Percentiles rank a stretch among this genome's conserved stretches.
Evolutionary conservation across 2,113 vertebrate genomes (phyloP).

Genomic region (Menura novaehollandiae): DNA sequence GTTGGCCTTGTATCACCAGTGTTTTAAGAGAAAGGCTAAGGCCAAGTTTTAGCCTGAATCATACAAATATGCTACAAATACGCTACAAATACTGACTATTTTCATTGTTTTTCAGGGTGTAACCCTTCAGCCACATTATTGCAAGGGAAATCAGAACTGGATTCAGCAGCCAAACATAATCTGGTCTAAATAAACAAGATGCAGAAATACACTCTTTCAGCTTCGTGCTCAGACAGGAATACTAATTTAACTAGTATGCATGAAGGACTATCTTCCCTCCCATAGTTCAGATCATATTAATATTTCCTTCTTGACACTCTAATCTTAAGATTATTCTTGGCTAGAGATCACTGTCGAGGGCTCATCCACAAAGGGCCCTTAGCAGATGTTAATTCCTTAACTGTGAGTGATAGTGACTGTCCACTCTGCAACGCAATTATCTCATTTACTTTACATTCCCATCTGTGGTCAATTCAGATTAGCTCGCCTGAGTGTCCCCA

Average conservation of each 20-base stretch:
- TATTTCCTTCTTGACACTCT: neutral
- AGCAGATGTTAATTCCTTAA: conserved; percentile 52
- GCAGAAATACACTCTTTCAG: neutral
- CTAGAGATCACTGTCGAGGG: neutral
- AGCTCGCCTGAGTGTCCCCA: conserved; percentile 59
- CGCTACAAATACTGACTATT: neutral
- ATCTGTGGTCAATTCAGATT: conserved; percentile 61
- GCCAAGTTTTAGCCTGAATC: neutral
- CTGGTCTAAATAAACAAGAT: conserved; percentile 4
- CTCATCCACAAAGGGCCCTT: neutral
- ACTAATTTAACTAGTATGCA: neutral
- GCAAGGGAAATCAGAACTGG: neutral
- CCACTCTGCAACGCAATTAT: conserved; percentile 62
- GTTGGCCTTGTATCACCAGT: neutral
- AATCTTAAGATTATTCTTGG: neutral
- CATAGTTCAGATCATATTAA: neutral
- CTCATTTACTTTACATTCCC: conserved; percentile 48
- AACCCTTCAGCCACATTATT: neutral
- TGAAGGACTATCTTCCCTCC: neutral
- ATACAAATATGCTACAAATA: neutral
- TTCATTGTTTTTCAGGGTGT: neutral
- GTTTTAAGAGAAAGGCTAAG: neutral
- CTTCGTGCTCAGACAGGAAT: neutral
- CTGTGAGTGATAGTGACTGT: conserved; percentile 44
- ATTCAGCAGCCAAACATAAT: neutral